A percentile compares a stretch with the other conserved stretches of the same genome.
Conservation (phyloP, 2,797 vertebrate genomes). For the Gila robusta region DNA sequence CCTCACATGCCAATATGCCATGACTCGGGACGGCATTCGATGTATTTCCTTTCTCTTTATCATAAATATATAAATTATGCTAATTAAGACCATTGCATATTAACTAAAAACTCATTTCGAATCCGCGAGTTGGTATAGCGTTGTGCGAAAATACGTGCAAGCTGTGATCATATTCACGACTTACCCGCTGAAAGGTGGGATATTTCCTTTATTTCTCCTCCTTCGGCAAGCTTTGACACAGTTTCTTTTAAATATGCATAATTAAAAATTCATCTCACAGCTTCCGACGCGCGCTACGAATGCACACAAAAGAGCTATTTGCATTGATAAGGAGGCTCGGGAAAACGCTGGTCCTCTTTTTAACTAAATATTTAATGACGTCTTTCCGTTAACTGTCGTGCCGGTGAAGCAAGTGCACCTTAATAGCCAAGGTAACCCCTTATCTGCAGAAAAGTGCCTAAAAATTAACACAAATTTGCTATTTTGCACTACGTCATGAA, state of each 20-base stretch:
- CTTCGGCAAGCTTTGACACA: conserved; percentile 77
- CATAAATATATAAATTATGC: conserved; percentile 99
- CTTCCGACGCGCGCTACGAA: conserved; percentile 82
- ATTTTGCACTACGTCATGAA: conserved; percentile 98
- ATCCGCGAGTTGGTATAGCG: conserved; percentile 73
- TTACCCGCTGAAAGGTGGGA: conserved; percentile 78
- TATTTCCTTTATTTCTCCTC: conserved; percentile 73
- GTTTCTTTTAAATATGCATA: conserved; percentile 83
- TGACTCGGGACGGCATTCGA: conserved; percentile 74
- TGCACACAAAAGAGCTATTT: conserved; percentile 86
- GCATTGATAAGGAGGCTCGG: conserved; percentile 85
- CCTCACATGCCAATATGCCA: conserved; percentile 66
- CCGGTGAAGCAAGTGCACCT: conserved; percentile 64
- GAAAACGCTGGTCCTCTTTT: conserved; percentile 75
- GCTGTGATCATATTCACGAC: conserved; percentile 69
- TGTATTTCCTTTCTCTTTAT: conserved; percentile 89
- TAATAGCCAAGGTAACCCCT: conserved; percentile 63
- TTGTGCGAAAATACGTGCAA: conserved; percentile 58
- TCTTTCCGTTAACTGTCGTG: conserved; percentile 71
- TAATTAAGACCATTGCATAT: conserved; percentile 99
- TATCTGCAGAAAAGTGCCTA: conserved; percentile 75
- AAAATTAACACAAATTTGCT: conserved; percentile 87
- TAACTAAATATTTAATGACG: conserved; percentile 79
- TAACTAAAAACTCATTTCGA: conserved; percentile 88
- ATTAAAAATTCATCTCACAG: conserved; percentile 91